Evolutionary conservation across 2,888 invertebrate species (phyloP).

Genomic region (Conops quadrifasciatus): DNA sequence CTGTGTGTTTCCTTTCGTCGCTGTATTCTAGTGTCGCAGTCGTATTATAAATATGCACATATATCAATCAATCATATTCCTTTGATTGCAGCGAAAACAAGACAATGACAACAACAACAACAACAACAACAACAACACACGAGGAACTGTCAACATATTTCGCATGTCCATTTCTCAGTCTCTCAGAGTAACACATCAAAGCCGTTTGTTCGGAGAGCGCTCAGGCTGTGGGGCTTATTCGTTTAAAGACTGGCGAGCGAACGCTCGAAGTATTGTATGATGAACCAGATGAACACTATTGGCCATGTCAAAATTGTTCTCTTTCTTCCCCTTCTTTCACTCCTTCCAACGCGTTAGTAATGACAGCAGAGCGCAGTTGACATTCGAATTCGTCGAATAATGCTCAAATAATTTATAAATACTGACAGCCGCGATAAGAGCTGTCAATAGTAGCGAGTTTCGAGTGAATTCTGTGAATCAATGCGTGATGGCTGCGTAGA

Average conservation of each 20-base stretch:
- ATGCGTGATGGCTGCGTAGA: too few species aligned
- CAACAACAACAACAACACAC: conserved; percentile 3
- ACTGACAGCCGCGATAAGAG: conserved; percentile 1
- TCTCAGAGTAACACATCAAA: conserved; percentile 30
- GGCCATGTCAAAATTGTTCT: too few species aligned
- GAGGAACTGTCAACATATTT: conserved; percentile 40
- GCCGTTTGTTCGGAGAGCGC: not conserved
- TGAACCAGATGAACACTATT: too few species aligned
- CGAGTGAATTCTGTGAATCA: too few species aligned
- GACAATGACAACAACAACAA: conserved; percentile 6
- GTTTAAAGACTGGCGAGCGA: not conserved
- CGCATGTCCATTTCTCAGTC: conserved; percentile 41
- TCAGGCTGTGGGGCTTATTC: conserved; percentile 13
- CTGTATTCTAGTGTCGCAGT: conserved; percentile 23
- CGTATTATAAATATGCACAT: conserved; percentile 36
- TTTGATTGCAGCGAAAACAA: conserved; percentile 22
- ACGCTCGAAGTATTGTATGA: too few species aligned
- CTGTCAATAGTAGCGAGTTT: not conserved
- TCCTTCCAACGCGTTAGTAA: too few species aligned
- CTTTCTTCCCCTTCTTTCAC: too few species aligned
- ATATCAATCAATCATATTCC: conserved; percentile 39
- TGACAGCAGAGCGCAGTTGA: not conserved
- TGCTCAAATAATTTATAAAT: conserved; percentile 19
- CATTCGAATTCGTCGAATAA: conserved; percentile 4
- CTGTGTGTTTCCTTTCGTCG: not conserved